Evolutionary conservation across 1,140 invertebrate species (phyloP), one percentile per base, ranked within the genome.

Genomic region (Bombus turneri): DNA sequence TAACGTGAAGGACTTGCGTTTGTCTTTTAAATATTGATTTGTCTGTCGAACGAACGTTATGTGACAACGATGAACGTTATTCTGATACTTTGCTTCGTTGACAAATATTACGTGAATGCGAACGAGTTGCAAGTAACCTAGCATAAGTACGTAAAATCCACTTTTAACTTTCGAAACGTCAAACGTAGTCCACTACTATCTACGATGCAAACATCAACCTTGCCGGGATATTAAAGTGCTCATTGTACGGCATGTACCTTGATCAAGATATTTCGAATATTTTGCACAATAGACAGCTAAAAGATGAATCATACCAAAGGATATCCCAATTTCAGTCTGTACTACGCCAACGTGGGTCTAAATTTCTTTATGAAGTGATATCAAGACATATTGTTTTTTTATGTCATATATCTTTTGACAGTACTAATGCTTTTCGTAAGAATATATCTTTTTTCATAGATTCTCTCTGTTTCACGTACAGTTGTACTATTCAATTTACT

Each of bases 1-100:
- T 90, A 91, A 92, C 85, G 85, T 84, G 84, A 90, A 75, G 88
- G 37, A 83, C 83, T 80, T 84, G 90, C 83, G 89, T 86, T 91
- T 92, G 88, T 90, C 91, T 90, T 87, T 91, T 90, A 87, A 88
- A 92, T 92, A 92, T 92, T 90, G 91, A 92, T 92, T 92, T 88
- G 81, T 86, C 81, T 57, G 83, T 82, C 68, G 82, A 83, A 62
- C 73, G 83, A 47, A 86, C 83, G 74, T 85, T 83, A 88, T 89
- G 84, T 86, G 86, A 74, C 82, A 81, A 91, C 87, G 72, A 91
- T 91, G 89, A 91, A 83, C 77, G 75, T 80, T 47, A 77, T 73
- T 73, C 72, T 77, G 15, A 68, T 53, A 62, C 64, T 77, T 57
- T 53, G 68, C 74, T 37, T 41, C 57, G 25, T 81, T 69, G 69